These are phyloP conservation scores for Pteronotus mesoamericanus DNA, from an alignment of 2,797 vertebrate species.

Conservation along the genomic window DNA sequence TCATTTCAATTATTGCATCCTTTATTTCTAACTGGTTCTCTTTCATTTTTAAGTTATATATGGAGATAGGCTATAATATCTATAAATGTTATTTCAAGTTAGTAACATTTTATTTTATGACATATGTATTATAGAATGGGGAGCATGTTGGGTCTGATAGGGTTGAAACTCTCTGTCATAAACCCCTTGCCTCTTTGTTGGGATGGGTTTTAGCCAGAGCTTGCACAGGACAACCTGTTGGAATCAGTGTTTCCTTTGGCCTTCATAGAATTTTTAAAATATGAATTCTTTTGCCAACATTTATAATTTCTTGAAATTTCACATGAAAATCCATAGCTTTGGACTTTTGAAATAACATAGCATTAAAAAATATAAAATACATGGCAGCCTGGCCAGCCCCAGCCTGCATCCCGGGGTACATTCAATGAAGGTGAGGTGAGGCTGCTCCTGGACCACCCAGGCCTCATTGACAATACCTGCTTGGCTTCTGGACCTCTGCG, in stretches of 20 bases:
- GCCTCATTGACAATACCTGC: background rate
- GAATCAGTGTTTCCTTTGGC: background rate
- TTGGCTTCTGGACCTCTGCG: background rate
- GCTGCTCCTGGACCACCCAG: background rate
- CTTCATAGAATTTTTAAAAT: background rate
- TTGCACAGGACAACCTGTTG: background rate
- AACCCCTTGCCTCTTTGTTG: background rate
- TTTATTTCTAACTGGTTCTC: too few relatives aligned
- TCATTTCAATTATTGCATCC: too few relatives aligned
- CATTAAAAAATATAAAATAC: background rate
- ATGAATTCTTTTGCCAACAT: constrained; percentile 28
- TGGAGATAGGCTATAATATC: background rate
- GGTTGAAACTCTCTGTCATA: background rate
- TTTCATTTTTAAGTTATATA: background rate
- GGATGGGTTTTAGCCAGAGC: background rate
- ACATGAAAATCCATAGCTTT: background rate
- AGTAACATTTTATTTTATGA: background rate
- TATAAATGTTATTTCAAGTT: background rate
- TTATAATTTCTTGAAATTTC: constrained; percentile 35
- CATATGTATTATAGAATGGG: background rate
- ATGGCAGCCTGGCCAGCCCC: background rate
- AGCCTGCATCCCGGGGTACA: background rate
- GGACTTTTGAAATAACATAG: constrained; percentile 10
- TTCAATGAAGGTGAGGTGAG: background rate
- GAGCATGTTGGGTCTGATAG: background rate